Evolutionary conservation across 2,113 vertebrate species (phyloP), one percentile per base, ranked within the genome.

Genomic region (Pongo pygmaeus): DNA sequence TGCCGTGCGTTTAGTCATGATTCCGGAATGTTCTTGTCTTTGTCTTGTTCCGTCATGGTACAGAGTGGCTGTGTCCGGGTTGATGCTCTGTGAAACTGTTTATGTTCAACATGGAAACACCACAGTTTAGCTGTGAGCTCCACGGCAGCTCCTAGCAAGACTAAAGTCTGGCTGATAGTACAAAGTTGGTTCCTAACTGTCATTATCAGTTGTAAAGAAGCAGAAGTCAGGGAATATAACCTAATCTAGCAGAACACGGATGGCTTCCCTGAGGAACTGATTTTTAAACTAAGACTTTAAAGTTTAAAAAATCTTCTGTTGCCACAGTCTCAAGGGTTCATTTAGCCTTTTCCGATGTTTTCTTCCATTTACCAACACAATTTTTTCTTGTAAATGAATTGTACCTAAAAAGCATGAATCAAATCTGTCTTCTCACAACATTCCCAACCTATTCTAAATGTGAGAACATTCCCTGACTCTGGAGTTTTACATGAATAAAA

Each of bases 341-440:
- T 83, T 89, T 74, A 74, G 79, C 43, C 75, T 83, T 94, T 84
- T 38, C 74, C 81, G 85, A 38, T 83, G 6, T 23, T 83, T 89
- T 80, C 35, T 90, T 92, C 70, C 25, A 25, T 38, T 95, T 50
- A 38, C 9, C 38, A 92, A 81, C 23, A 72, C 23, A 75, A 17
- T 74, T 93, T 94, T 92, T 92, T 48, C 64, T 81, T 57, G 80
- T 20, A 52, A 64, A 77, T 91, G 43, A 95, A 72, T 64, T 81
- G 69, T 48, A 43, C 40, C n/a, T 94, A 50, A 16, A 78, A 93
- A 78, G 52, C 77, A 50, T 20, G 11, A 59, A 46, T 72, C 48
- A 80, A 88, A 89, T 35, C 84, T 46, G 27, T 14, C 35, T 92
- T 96, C 69, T 70, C 3, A 43, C 4, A 80, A 43, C 8, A 43